Conservation (phyloP, 2,888 invertebrate genomes). For the Andrena marginata region DNA sequence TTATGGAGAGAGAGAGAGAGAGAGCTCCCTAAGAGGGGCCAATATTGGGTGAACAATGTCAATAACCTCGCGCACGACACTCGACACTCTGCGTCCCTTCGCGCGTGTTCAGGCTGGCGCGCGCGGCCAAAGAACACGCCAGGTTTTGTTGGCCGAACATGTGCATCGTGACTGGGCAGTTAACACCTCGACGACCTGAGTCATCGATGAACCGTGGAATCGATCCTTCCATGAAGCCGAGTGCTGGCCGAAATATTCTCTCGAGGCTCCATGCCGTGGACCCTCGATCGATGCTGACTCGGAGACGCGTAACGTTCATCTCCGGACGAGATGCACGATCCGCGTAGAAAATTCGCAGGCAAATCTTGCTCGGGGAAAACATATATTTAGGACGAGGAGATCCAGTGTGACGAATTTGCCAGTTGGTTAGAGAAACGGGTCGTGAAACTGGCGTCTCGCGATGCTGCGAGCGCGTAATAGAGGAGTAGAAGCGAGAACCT, state of each 20-base stretch:
- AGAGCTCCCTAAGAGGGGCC: conserved; percentile 55
- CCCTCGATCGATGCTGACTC: background rate
- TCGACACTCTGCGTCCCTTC: conserved; percentile 48
- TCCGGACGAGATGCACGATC: background rate
- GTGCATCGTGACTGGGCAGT: conserved; percentile 81
- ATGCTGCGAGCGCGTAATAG: conserved; percentile 49
- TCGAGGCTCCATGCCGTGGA: conserved; percentile 14
- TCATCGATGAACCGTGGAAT: conserved; percentile 70
- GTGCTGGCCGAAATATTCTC: conserved; percentile 38
- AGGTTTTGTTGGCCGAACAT: conserved; percentile 76
- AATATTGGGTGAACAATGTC: conserved; percentile 80
- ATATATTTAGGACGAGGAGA: background rate
- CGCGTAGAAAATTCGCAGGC: background rate
- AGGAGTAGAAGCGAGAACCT: conserved; percentile 59
- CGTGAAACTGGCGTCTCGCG: conserved; percentile 23
- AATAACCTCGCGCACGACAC: conserved; percentile 75
- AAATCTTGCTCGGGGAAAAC: background rate
- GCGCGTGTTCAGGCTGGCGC: conserved; percentile 49
- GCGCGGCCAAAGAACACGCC: conserved; percentile 69
- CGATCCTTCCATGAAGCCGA: conserved; percentile 52
- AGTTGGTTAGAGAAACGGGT: conserved; percentile 32
- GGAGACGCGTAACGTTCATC: background rate
- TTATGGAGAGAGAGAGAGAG: no score
- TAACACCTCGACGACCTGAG: conserved; percentile 75
- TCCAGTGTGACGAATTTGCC: conserved; percentile 8